Evolutionary conservation across 2,888 invertebrate genomes (phyloP), one percentile per base, ranked within the genome.

Genomic region (Spisula solida): DNA sequence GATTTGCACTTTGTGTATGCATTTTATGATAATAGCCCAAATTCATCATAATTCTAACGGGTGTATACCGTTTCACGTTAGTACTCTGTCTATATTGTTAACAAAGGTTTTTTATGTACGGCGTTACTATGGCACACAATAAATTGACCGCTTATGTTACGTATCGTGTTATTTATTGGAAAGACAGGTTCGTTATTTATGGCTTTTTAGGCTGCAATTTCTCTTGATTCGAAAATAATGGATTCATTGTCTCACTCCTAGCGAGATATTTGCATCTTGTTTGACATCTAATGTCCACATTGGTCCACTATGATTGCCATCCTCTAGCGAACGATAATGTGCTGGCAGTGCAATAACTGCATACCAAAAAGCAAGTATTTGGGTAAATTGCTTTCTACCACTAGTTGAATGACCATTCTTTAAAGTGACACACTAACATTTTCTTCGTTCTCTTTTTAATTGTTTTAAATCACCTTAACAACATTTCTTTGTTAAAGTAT

Each of bases 121-220:
- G 2, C 18, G 60, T 60, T 20, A 60, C 60, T 60, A 5, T 20
- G 1, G 18, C 18, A 20, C 20, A 25, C 20, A 60, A n/a, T 60
- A 25, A n/a, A 6, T 60, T 60, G 20, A 60, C 60, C 60, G 4
- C 25, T n/a, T 6, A 25, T n/a, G n/a, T n/a, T 60, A 6, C 20
- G 6, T 0, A 18, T 60, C n/a, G 20, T 2, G 20, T 60, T 18
- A 60, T 25, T 1, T n/a, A 60, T n/a, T 60, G 60, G 2, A 1
- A 12, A 60, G 8, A 66, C 60, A 66, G 25, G 25, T 0, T 25
- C 8, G 25, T 25, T n/a, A 25, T 10, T 66, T 25, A 66, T 25
- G 60, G 25, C 0, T 25, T 66, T n/a, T 25, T 66, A 66, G 60
- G 60, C 60, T 66, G 60, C 60, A 66, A 66, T 66, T 66, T 66